Evolutionary conservation across 2,113 vertebrate genomes (phyloP).

Genomic region (Dicerorhinus sumatrensis): DNA sequence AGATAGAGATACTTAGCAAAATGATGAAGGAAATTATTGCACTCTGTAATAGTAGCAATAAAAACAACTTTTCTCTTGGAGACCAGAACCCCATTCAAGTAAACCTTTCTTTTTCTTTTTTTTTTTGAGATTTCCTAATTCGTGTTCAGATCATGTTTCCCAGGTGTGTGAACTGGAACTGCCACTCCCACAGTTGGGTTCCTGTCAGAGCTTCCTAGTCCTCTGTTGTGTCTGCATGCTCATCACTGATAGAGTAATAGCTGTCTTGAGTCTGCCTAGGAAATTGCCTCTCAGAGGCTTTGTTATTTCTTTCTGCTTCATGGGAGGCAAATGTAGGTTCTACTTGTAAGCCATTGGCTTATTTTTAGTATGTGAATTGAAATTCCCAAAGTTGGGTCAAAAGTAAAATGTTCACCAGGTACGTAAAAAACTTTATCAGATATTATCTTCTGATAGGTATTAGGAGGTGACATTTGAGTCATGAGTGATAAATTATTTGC

Average conservation of each 20-base stretch:
- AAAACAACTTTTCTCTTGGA: not conserved
- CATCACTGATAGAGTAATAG: not conserved
- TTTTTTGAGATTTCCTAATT: not conserved
- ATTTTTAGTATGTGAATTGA: slow-evolving; percentile 21
- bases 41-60: not conserved
- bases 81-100: not conserved
- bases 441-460: slow-evolving; percentile 48
- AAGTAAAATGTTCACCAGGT: not conserved
- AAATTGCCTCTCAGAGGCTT: not conserved
- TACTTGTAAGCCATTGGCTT: slow-evolving; percentile 35
- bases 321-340: not conserved
- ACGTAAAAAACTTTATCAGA: not conserved
- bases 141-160: not conserved
- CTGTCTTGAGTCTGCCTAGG: not conserved
- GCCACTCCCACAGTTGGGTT: not conserved
- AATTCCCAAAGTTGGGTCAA: not conserved
- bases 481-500: not conserved
- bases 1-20: not conserved
- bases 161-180: not conserved
- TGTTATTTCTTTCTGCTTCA: not conserved
- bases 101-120: not conserved
- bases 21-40: not conserved
- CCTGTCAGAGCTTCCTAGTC: not conserved
- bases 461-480: not conserved
- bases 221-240: not conserved